Evolutionary conservation across 2,797 vertebrate species (phyloP).

Genomic region (Sebastiscus albofasciatus): DNA sequence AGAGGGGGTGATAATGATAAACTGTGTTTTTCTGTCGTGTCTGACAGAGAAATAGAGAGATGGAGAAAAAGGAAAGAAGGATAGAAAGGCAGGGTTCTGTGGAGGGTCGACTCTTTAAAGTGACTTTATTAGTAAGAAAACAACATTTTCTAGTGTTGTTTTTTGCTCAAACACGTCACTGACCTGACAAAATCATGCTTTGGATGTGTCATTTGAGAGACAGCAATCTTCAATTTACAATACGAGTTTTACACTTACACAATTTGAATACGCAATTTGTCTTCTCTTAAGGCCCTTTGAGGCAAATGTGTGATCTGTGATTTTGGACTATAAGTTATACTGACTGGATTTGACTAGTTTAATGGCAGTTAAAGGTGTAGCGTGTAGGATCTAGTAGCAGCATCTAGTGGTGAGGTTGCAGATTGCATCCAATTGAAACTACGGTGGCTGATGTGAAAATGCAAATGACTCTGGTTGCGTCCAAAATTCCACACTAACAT

Average conservation of each 20-base stretch:
- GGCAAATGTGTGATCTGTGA: not conserved
- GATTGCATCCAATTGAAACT: no score
- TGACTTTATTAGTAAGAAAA: not conserved
- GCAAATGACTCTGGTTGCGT: no score
- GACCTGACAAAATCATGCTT: not conserved
- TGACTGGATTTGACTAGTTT: not conserved
- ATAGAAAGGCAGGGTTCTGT: not conserved
- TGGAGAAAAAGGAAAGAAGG: not conserved
- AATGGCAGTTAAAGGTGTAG: not conserved
- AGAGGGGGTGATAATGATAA: constrained; percentile 77
- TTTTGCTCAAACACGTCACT: not conserved
- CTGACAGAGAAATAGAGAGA: constrained; percentile 28
- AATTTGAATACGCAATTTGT: not conserved
- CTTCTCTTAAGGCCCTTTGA: not conserved
- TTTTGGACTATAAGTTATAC: not conserved
- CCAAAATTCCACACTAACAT: no score
- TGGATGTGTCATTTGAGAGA: not conserved
- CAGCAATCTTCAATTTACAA: not conserved
- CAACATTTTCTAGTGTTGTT: not conserved
- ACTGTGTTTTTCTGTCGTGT: constrained; percentile 59
- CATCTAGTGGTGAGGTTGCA: no score
- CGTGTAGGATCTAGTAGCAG: no score
- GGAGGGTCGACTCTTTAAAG: not conserved
- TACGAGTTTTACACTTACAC: not conserved
- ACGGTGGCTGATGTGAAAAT: no score